phyloP scores from a whole-genome alignment of 2,888 invertebrate genomes.

The Ormyrus nitidulus region DNA sequence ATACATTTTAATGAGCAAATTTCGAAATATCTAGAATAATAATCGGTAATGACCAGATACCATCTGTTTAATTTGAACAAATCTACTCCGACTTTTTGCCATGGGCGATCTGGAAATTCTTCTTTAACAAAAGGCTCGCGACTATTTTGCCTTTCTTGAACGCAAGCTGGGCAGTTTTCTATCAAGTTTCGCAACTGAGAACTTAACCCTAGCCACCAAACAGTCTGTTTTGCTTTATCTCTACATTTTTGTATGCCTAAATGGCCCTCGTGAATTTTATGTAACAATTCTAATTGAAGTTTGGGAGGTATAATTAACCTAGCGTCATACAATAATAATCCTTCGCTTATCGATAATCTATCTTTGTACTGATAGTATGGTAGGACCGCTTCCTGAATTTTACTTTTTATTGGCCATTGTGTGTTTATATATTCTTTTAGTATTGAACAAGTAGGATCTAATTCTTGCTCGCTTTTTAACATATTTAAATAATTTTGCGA shows the following conservation, averaged over 20 bases:
- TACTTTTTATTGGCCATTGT: conserved; percentile 54
- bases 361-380: conserved; percentile 56
- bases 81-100: too few relatives aligned
- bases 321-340: conserved; percentile 56
- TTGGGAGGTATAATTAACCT: conserved; percentile 58
- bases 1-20: conserved; percentile 46
- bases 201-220: conserved; percentile 60
- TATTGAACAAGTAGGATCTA: conserved; percentile 47
- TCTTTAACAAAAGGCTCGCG: conserved; percentile 44
- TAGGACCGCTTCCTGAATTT: conserved; percentile 37
- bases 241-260: conserved; percentile 60
- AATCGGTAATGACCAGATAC: conserved; percentile 58
- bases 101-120: too few relatives aligned
- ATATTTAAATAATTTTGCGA: conserved; percentile 46
- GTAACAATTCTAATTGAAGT: conserved; percentile 56
- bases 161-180: conserved; percentile 54
- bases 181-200: conserved; percentile 53
- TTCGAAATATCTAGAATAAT: conserved; percentile 60
- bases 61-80: too few relatives aligned
- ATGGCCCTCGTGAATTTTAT: conserved; percentile 54
- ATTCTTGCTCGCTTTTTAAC: conserved; percentile 53
- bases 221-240: background rate
- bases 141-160: conserved; percentile 31
- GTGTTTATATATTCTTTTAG: conserved; percentile 51
- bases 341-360: conserved; percentile 55